A percentile compares a stretch with the other conserved stretches of the same genome.
These are phyloP conservation scores for Sebastolobus alascanus DNA, from an alignment of 2,797 vertebrate genomes.

Conservation along the genomic window DNA sequence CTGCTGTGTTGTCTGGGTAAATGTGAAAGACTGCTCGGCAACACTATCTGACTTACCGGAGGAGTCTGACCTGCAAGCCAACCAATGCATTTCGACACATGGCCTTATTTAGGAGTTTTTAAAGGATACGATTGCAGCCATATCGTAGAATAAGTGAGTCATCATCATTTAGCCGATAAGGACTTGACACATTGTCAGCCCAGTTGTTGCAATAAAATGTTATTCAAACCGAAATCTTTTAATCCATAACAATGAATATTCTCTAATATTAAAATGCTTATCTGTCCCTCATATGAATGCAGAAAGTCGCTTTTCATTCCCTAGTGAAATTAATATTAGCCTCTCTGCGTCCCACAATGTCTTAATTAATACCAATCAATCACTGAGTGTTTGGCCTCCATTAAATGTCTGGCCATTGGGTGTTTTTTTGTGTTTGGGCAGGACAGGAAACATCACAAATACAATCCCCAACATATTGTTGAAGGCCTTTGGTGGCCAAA, in stretches of 20 bases:
- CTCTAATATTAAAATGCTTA: not conserved
- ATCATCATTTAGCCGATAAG: not conserved
- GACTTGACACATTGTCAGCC: not conserved
- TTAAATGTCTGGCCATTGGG: no score
- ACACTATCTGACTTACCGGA: not conserved
- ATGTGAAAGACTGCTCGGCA: not conserved
- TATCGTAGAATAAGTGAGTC: not conserved
- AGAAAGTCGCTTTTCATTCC: not conserved
- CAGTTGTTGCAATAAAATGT: not conserved
- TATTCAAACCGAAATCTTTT: not conserved
- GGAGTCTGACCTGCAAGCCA: conserved; percentile 1
- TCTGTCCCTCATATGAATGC: not conserved
- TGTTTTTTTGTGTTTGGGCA: not conserved
- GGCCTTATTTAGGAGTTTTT: not conserved
- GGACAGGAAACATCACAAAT: not conserved
- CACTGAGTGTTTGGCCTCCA: not conserved
- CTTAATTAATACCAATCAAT: not conserved
- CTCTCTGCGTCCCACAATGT: not conserved
- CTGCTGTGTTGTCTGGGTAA: conserved; percentile 3
- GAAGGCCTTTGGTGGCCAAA: not conserved
- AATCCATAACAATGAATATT: not conserved
- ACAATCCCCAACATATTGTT: not conserved
- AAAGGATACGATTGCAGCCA: not conserved
- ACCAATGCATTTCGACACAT: not conserved
- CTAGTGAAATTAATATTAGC: not conserved